Evolutionary conservation across 1,140 invertebrate genomes (phyloP).

Genomic region (Meloidogyne hapla): DNA sequence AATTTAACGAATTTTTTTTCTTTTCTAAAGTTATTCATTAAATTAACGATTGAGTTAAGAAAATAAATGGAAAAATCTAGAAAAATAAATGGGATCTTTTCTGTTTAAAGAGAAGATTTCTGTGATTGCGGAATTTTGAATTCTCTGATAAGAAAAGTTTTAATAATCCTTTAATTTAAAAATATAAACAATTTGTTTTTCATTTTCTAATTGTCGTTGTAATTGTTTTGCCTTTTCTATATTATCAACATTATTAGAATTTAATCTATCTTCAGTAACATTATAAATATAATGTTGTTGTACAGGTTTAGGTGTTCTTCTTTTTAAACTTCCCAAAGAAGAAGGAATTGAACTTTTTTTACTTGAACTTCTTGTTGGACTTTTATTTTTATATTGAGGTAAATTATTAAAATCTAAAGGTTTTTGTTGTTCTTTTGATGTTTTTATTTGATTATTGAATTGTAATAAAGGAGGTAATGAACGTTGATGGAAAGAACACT

Average conservation of each 20-base stretch:
- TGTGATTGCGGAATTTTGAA: too few relatives aligned
- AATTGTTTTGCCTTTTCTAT: neutral
- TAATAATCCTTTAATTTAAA: too few relatives aligned
- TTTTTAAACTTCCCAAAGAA: conserved; percentile 10
- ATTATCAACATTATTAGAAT: neutral
- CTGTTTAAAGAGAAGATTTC: too few relatives aligned
- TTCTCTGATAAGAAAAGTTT: too few relatives aligned
- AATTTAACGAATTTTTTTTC: too few relatives aligned
- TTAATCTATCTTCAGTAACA: conserved; percentile 19
- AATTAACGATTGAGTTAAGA: too few relatives aligned
- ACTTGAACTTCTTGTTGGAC: conserved; percentile 6
- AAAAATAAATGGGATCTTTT: too few relatives aligned
- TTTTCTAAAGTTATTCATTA: too few relatives aligned
- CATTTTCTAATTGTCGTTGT: neutral
- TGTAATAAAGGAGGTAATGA: neutral
- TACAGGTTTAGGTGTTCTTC: neutral
- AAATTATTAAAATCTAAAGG: neutral
- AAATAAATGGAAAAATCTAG: too few relatives aligned
- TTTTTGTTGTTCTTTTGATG: neutral
- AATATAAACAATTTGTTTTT: neutral
- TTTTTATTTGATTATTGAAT: neutral
- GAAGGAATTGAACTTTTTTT: conserved; percentile 11
- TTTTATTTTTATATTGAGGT: conserved; percentile 5
- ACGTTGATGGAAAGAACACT: neutral
- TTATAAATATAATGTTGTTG: conserved; percentile 26